phyloP scores from a whole-genome alignment of 2,797 vertebrate genomes.

The Malacoraja senta region DNA sequence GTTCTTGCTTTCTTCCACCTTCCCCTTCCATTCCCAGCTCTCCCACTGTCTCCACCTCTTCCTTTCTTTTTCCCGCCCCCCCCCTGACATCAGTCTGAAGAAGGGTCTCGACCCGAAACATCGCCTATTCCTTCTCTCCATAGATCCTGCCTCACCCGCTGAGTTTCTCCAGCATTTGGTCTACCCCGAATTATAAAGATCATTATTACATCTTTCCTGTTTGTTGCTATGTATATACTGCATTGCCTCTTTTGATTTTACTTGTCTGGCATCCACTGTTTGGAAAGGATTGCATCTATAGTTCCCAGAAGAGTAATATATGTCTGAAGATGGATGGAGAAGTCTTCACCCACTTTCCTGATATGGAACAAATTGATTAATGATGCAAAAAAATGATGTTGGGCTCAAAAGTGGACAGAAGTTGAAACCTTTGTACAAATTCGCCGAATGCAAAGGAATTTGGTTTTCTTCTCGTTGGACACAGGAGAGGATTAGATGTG shows the following conservation, averaged over 20 bases:
- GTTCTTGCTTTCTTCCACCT: too few species aligned
- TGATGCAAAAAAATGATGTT: background rate
- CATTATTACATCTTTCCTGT: background rate
- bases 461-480: background rate
- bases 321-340: background rate
- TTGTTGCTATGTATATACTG: background rate
- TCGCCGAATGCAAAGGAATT: background rate
- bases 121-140: too few species aligned
- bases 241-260: background rate
- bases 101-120: too few species aligned
- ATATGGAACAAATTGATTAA: background rate
- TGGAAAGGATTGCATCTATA: background rate
- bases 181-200: background rate
- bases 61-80: too few species aligned
- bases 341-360: background rate
- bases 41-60: too few species aligned
- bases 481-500: background rate
- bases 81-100: too few species aligned
- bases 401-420: background rate
- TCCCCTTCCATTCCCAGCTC: too few species aligned
- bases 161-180: too few species aligned
- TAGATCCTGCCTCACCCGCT: too few species aligned
- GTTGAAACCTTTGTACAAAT: background rate
- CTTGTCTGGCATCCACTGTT: background rate
- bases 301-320: background rate